phyloP scores from a whole-genome alignment of 2,113 vertebrate genomes.

The Paracanthobrama guichenoti region DNA sequence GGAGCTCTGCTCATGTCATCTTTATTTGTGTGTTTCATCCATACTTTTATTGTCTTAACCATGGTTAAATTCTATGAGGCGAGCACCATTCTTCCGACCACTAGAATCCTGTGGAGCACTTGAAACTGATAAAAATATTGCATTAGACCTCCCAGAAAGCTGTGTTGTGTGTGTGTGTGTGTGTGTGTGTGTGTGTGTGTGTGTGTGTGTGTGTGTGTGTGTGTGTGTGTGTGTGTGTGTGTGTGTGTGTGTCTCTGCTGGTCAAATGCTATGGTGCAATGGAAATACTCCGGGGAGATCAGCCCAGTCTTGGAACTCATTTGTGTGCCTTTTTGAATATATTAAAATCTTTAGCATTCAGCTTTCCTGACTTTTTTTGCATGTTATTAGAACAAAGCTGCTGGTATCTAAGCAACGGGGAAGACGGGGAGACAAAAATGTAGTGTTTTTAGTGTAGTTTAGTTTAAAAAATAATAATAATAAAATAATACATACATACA shows the following conservation, averaged over 20 bases:
- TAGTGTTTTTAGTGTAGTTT: no score
- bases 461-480: no score
- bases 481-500: no score
- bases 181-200: constrained; percentile 9
- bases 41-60: constrained; percentile 17
- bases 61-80: constrained; percentile 13
- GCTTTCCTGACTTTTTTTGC: constrained; percentile 60
- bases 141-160: constrained; percentile 22
- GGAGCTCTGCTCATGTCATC: constrained; percentile 13
- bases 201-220: constrained; percentile 4
- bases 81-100: constrained; percentile 5
- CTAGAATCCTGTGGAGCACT: constrained; percentile 10
- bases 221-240: constrained; percentile 22
- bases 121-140: constrained; percentile 24
- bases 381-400: constrained; percentile 47
- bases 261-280: constrained; percentile 35
- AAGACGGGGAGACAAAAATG: not conserved
- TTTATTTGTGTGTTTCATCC: constrained; percentile 1
- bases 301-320: constrained; percentile 56
- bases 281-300: constrained; percentile 51
- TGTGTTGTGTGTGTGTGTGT: constrained; percentile 8
- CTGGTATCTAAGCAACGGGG: constrained; percentile 39
- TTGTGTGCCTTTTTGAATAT: constrained; percentile 70
- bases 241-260: constrained; percentile 6
- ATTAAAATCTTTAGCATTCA: constrained; percentile 64